Evolutionary conservation across 2,888 invertebrate genomes (phyloP), one percentile per base, ranked within the genome.

Genomic region (Tolmerus cingulatus): DNA sequence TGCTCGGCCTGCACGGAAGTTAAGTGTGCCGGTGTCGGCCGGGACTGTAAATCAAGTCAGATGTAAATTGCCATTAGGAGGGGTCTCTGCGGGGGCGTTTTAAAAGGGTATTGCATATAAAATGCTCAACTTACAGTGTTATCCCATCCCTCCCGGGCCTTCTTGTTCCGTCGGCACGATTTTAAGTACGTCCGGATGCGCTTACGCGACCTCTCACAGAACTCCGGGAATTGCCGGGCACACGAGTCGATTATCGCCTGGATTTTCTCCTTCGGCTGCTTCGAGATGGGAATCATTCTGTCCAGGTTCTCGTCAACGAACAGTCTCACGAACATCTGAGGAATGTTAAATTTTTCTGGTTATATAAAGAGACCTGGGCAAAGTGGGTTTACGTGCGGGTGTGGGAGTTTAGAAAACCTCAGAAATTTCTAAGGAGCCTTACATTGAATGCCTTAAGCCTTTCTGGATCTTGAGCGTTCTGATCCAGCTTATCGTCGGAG

Each of bases 241-340:
- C 98, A 98, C 27, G 98, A 98, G 92, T 98, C 98, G 89, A 98
- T 97, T 92, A 98, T 98, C 27, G 98, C 98, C 92, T 98, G 98
- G 90, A 98, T 98, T 94, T 98, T 98, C 92, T 98, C 98, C 92
- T 98, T 98, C 9, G 98, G 98, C 93, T 98, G 98, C 92, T 98
- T 98, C 86, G 98, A 98, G 91, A 98, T 98, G 87, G 98, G 98
- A 87, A 98, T 98, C 94, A 98, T 98, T 91, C 98, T 95, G 92
- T 98, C 98, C 90, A 98, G 94, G 92, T 98, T 98, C 93, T 98
- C 98, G 92, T 98, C 98, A 88, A 98, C 98, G 93, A 98, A 98
- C 88, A 98, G 94, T 74, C 98, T 95, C 88, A 98, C 98, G 93
- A 98, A 98, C 98, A 98, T 98, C 98, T 98, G 94, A 23, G 12